Conservation (phyloP, 2,888 invertebrate genomes). For the Volucella bombylans region DNA sequence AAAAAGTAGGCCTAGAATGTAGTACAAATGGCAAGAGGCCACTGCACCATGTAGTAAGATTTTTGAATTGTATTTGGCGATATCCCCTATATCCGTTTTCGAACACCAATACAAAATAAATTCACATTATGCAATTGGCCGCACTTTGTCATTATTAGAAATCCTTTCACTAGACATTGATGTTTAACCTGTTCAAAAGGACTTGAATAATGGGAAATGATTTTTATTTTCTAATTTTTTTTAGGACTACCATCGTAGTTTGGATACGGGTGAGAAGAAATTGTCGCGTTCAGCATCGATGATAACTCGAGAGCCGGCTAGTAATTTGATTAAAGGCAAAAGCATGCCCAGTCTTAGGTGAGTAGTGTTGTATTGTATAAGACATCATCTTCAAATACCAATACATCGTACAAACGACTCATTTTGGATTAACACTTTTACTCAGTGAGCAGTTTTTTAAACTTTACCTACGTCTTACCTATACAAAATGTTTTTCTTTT, state of each 20-base stretch:
- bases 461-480: not conserved
- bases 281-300: conserved; percentile 88
- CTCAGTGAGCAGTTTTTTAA: conserved; percentile 13
- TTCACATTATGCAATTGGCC: conserved; percentile 69
- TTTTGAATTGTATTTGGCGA: conserved; percentile 68
- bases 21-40: conserved; percentile 84
- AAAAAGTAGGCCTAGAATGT: conserved; percentile 91
- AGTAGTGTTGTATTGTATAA: conserved; percentile 75
- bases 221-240: not conserved
- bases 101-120: conserved; percentile 60
- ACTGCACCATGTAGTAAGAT: conserved; percentile 86
- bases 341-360: conserved; percentile 98
- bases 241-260: conserved; percentile 91
- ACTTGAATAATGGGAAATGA: not conserved
- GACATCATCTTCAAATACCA: conserved; percentile 6
- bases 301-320: conserved; percentile 85
- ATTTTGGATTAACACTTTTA: conserved; percentile 52
- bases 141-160: conserved; percentile 44
- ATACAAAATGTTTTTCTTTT: not conserved
- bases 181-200: not conserved
- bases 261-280: conserved; percentile 91
- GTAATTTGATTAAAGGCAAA: conserved; percentile 94
- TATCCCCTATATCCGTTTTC: not conserved
- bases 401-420: conserved; percentile 24
- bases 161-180: conserved; percentile 43